Evolutionary conservation across 2,888 invertebrate species (phyloP).

Genomic region (Tenthredo distinguenda): DNA sequence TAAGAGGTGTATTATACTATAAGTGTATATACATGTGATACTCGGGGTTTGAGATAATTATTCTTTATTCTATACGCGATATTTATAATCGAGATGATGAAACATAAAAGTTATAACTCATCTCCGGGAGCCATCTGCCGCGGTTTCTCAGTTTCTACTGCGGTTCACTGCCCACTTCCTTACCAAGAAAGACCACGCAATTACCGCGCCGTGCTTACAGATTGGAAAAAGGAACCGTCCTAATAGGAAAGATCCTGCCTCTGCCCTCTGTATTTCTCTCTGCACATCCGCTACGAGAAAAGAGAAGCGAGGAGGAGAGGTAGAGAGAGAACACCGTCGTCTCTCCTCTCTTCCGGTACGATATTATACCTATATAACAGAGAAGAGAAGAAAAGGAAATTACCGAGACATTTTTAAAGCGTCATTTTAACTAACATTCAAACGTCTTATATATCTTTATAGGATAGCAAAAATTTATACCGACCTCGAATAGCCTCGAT

Average conservation of each 20-base stretch:
- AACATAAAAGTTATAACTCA: background rate
- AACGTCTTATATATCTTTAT: background rate
- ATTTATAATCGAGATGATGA: slow-evolving; percentile 28
- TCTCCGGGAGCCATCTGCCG: slow-evolving; percentile 14
- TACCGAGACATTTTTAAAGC: background rate
- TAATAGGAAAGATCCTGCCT: slow-evolving; percentile 50
- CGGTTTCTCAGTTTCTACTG: slow-evolving; percentile 30
- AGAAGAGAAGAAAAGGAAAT: background rate
- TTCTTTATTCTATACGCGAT: background rate
- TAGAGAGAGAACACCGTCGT: background rate
- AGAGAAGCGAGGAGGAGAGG: slow-evolving; percentile 14
- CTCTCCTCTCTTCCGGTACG: slow-evolving; percentile 34
- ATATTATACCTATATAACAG: background rate
- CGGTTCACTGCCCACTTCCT: slow-evolving; percentile 46
- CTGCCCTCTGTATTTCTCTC: slow-evolving; percentile 22
- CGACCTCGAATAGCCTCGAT: background rate
- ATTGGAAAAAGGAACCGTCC: slow-evolving; percentile 51
- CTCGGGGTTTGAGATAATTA: background rate
- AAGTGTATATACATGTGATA: background rate
- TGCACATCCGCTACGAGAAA: slow-evolving; percentile 28
- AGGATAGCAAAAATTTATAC: background rate
- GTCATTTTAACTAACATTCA: background rate
- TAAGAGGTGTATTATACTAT: background rate
- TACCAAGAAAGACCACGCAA: slow-evolving; percentile 48
- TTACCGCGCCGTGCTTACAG: slow-evolving; percentile 43